phyloP scores from a whole-genome alignment of 2,797 vertebrate genomes.

The Macropodus opercularis region DNA sequence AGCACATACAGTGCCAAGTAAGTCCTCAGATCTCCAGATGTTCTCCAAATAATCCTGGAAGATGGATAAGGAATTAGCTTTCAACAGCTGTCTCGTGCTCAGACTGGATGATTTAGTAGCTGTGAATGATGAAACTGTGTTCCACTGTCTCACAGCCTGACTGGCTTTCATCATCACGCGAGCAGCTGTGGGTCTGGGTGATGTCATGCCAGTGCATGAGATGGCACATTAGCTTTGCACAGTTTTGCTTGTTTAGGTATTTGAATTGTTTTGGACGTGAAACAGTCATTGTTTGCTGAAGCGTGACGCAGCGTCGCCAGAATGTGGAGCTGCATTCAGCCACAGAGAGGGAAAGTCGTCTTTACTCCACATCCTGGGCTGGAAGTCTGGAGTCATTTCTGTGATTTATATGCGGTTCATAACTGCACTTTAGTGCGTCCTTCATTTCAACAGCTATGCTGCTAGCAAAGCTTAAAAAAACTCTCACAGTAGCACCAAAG shows the following conservation, averaged over 20 bases:
- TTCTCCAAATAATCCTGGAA: conserved; percentile 55
- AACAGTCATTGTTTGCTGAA: conserved; percentile 11
- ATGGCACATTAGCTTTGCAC: conserved; percentile 29
- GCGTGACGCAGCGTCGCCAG: conserved; percentile 7
- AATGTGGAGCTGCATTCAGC: conserved; percentile 18
- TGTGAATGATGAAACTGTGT: conserved; percentile 71
- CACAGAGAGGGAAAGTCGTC: conserved; percentile 2
- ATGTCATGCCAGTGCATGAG: conserved; percentile 61
- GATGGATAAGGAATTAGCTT: conserved; percentile 69
- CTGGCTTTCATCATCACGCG: conserved; percentile 63
- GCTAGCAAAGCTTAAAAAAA: too few relatives aligned
- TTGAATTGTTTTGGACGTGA: conserved; percentile 30
- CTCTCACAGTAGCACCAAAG: too few relatives aligned
- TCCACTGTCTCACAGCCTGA: conserved; percentile 53
- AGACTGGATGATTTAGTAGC: conserved; percentile 66
- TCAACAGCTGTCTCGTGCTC: conserved; percentile 66
- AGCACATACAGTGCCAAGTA: conserved; percentile 33
- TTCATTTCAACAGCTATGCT: too few relatives aligned
- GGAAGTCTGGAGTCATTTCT: too few relatives aligned
- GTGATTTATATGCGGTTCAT: too few relatives aligned
- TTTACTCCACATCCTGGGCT: not conserved
- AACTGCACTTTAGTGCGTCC: too few relatives aligned
- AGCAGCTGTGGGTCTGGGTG: conserved; percentile 71
- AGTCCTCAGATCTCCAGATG: conserved; percentile 70
- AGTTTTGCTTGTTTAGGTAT: conserved; percentile 30